A percentile compares a stretch with the other conserved stretches of the same genome.
Evolutionary conservation across 2,797 vertebrate species (phyloP).

Genomic region (Myotis myotis): DNA sequence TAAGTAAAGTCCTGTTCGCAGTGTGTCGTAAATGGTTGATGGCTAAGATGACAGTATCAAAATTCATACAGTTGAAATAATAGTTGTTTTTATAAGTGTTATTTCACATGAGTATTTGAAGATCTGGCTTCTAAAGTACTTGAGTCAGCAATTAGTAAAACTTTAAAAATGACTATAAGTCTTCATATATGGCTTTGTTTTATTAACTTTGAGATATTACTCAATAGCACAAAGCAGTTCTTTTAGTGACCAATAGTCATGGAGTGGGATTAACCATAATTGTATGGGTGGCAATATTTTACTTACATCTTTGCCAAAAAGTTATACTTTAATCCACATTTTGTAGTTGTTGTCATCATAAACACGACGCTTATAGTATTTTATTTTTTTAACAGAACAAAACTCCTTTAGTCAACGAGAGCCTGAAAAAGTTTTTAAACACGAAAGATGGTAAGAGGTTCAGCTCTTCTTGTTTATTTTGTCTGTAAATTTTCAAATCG

Average conservation of each 20-base stretch:
- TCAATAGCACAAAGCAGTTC: background rate
- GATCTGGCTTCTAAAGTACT: background rate
- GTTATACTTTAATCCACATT: background rate
- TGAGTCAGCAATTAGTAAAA: background rate
- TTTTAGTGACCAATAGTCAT: background rate
- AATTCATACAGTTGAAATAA: background rate
- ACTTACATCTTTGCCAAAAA: background rate
- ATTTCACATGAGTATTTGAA: background rate
- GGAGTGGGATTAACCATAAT: background rate
- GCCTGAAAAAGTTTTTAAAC: conserved; percentile 92
- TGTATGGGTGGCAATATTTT: background rate
- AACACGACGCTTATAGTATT: background rate
- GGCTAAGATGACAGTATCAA: background rate
- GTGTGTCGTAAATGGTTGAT: background rate
- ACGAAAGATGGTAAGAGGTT: conserved; percentile 92
- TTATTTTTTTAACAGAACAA: conserved; percentile 89
- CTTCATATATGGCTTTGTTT: background rate
- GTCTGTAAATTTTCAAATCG: background rate
- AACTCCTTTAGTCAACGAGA: conserved; percentile 93
- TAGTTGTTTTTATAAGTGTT: background rate
- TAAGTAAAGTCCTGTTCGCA: background rate
- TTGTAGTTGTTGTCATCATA: background rate
- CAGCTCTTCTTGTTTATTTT: background rate
- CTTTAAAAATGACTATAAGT: background rate
- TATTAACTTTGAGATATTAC: background rate